These are phyloP conservation scores for Saturnia japonica DNA, from an alignment of 2,888 invertebrate genomes.

Conservation along the genomic window DNA sequence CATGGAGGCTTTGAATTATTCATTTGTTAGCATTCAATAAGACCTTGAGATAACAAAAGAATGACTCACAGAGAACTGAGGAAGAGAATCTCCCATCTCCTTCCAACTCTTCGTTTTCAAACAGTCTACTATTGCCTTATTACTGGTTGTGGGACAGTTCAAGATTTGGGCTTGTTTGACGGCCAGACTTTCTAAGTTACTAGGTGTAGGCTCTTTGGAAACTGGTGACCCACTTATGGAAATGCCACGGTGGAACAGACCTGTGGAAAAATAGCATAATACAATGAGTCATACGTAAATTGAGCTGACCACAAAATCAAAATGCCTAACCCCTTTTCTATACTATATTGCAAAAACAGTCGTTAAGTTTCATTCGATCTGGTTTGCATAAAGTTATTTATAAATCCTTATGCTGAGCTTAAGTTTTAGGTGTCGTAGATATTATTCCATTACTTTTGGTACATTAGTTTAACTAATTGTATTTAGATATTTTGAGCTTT, in stretches of 20 bases:
- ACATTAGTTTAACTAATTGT: no score
- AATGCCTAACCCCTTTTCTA: no score
- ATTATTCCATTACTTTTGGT: no score
- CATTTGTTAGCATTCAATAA: neutral
- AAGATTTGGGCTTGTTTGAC: constrained; percentile 84
- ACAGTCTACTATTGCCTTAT: constrained; percentile 82
- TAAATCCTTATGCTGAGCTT: no score
- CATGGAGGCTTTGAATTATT: no score
- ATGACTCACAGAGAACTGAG: constrained; percentile 52
- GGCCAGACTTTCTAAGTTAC: constrained; percentile 82
- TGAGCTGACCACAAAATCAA: neutral
- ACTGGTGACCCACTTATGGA: constrained; percentile 67
- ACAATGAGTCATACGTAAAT: neutral
- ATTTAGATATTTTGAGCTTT: no score
- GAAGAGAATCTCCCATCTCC: constrained; percentile 74
- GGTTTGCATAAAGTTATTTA: no score
- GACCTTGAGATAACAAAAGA: neutral
- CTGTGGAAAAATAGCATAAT: neutral
- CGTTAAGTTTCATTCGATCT: no score
- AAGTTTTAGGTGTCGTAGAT: no score
- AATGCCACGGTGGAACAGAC: constrained; percentile 51
- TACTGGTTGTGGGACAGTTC: constrained; percentile 81
- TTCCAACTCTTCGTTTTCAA: constrained; percentile 76
- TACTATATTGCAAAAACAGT: no score
- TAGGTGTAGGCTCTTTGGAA: constrained; percentile 76